Percentiles rank a stretch among this genome's conserved stretches.
Evolutionary conservation across 1,140 invertebrate genomes (phyloP).

Genomic region (Pararge aegeria): DNA sequence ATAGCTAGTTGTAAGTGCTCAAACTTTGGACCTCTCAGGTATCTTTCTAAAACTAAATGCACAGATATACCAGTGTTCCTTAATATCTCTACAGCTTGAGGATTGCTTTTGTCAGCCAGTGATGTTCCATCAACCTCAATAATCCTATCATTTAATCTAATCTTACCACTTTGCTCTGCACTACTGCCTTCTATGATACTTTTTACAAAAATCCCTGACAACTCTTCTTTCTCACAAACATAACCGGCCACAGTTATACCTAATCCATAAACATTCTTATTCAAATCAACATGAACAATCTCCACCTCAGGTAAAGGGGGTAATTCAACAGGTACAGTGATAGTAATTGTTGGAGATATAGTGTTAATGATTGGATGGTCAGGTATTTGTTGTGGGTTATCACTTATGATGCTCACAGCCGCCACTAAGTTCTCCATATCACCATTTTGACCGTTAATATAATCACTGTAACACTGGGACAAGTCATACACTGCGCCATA

Average conservation of each 20-base stretch:
- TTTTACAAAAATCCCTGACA: conserved; percentile 97
- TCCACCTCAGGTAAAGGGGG: conserved; percentile 79
- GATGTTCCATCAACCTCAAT: conserved; percentile 91
- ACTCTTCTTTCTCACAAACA: conserved; percentile 89
- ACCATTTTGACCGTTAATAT: conserved; percentile 66
- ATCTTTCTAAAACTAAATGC: conserved; percentile 90
- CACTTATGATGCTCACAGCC: conserved; percentile 71
- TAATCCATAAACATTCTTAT: conserved; percentile 84
- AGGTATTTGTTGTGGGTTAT: conserved; percentile 72
- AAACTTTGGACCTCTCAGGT: conserved; percentile 92
- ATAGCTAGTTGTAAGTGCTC: conserved; percentile 93
- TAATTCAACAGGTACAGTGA: conserved; percentile 67
- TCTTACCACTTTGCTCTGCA: conserved; percentile 92
- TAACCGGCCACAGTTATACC: conserved; percentile 85
- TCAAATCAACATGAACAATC: conserved; percentile 81
- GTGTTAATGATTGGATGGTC: conserved; percentile 68
- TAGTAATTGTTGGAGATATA: conserved; percentile 67
- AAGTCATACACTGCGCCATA: conserved; percentile 78
- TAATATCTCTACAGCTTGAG: conserved; percentile 92
- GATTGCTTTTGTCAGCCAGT: conserved; percentile 92
- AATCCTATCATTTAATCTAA: conserved; percentile 95
- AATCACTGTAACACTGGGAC: conserved; percentile 71
- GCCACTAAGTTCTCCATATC: conserved; percentile 63
- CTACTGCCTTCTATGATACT: conserved; percentile 95
- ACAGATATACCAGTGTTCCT: conserved; percentile 91